These are phyloP conservation scores for Turdus rufiventris DNA, from an alignment of 2,113 vertebrate genomes.

Conservation along the genomic window DNA sequence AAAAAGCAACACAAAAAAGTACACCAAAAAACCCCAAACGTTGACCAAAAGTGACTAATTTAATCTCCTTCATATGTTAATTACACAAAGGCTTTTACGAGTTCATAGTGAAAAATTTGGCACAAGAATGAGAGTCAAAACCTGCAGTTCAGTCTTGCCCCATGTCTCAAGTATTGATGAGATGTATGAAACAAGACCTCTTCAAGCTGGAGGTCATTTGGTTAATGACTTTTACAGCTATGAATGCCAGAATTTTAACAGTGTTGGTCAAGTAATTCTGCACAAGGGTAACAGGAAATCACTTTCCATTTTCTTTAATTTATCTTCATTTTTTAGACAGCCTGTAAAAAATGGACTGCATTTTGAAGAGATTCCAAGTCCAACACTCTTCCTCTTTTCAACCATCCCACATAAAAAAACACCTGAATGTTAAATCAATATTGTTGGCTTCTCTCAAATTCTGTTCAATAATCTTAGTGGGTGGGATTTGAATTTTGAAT, in stretches of 20 bases:
- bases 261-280: not conserved
- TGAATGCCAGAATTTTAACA: not conserved
- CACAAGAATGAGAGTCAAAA: not conserved
- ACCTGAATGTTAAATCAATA: not conserved
- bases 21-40: not conserved
- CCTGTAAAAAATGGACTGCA: not conserved
- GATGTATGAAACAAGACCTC: not conserved
- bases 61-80: not conserved
- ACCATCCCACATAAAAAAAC: not conserved
- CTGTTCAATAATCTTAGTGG: not conserved
- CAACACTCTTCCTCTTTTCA: not conserved
- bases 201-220: not conserved
- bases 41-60: not conserved
- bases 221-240: constrained; percentile 17
- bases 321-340: constrained; percentile 31
- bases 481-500: not conserved
- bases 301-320: constrained; percentile 30
- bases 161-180: not conserved
- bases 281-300: constrained; percentile 3
- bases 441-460: not conserved
- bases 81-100: not conserved
- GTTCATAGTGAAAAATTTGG: not conserved
- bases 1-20: not conserved
- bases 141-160: not conserved
- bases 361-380: not conserved